These are phyloP conservation scores for Lonchura striata DNA, from an alignment of 2,113 vertebrate species.

Conservation along the genomic window DNA sequence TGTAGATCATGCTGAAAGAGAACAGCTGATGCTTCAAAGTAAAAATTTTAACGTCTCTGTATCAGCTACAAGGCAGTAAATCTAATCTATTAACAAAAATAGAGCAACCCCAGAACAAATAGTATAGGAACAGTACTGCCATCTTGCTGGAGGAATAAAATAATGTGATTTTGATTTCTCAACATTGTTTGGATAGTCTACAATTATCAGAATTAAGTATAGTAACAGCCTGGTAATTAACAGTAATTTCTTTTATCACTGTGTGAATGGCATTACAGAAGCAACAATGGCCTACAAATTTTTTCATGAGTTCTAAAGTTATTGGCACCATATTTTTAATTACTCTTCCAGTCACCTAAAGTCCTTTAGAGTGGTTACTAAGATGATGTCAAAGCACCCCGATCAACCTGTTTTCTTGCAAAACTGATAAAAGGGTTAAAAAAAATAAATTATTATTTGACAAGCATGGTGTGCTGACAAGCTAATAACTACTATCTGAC, in stretches of 20 bases:
- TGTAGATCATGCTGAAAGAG: not conserved
- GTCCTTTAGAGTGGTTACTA: conserved; percentile 16
- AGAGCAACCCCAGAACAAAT: not conserved
- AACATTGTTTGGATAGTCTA: conserved; percentile 45
- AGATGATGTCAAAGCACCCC: not conserved
- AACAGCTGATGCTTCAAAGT: conserved; percentile 18
- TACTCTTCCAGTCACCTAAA: conserved; percentile 49
- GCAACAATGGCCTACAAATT: conserved; percentile 59
- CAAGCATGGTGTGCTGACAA: not conserved
- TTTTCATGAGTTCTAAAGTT: conserved; percentile 43
- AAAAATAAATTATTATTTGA: conserved; percentile 1
- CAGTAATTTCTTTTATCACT: conserved; percentile 61
- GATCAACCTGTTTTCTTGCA: conserved; percentile 8
- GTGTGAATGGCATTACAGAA: conserved; percentile 51
- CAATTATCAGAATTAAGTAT: conserved; percentile 67
- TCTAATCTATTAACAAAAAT: conserved; percentile 22
- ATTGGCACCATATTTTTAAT: conserved; percentile 52
- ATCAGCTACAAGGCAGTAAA: not conserved
- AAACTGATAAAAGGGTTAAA: conserved; percentile 30
- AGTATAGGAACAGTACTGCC: conserved; percentile 4
- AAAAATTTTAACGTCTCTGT: conserved; percentile 46
- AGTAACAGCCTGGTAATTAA: conserved; percentile 66
- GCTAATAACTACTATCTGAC: conserved; percentile 21
- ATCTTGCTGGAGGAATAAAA: conserved; percentile 56
- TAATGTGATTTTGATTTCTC: conserved; percentile 42